A percentile compares a stretch with the other conserved stretches of the same genome.
phyloP scores from a whole-genome alignment of 2,888 invertebrate genomes.

The Carpatolechia fugitivella region DNA sequence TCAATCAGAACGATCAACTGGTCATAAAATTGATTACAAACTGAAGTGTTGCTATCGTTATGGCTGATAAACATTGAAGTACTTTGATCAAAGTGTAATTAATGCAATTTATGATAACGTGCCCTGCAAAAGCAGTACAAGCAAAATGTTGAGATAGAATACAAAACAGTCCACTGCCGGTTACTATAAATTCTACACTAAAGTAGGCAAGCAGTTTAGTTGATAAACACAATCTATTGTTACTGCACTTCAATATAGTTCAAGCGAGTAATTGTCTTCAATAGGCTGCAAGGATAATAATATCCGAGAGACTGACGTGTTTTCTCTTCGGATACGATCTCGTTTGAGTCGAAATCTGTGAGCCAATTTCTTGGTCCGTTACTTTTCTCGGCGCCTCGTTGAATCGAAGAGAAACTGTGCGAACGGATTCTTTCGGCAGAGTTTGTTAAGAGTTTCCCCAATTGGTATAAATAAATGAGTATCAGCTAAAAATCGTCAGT shows the following conservation, averaged over 20 bases:
- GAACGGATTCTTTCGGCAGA: not conserved
- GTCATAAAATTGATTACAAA: not conserved
- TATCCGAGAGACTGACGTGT: not conserved
- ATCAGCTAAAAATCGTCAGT: slow-evolving; percentile 3
- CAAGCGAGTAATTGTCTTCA: not conserved
- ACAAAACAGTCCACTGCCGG: not conserved
- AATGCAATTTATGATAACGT: not conserved
- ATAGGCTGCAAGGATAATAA: not conserved
- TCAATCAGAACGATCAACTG: slow-evolving; percentile 8
- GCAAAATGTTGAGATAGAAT: too few species aligned
- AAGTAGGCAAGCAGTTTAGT: slow-evolving; percentile 6
- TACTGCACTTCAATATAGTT: not conserved
- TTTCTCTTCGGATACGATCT: slow-evolving; percentile 1
- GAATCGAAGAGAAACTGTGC: not conserved
- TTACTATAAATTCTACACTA: slow-evolving; percentile 2
- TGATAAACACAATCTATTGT: slow-evolving; percentile 10
- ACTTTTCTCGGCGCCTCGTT: not conserved
- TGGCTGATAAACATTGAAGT: not conserved
- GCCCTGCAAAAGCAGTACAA: not conserved
- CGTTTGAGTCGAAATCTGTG: slow-evolving; percentile 1
- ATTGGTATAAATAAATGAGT: not conserved
- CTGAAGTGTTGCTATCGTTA: not conserved
- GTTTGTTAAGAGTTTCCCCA: not conserved
- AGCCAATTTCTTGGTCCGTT: slow-evolving; percentile 10
- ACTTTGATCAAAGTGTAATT: not conserved